phyloP scores from a whole-genome alignment of 1,140 invertebrate genomes.

The Steinernema feltiae region DNA sequence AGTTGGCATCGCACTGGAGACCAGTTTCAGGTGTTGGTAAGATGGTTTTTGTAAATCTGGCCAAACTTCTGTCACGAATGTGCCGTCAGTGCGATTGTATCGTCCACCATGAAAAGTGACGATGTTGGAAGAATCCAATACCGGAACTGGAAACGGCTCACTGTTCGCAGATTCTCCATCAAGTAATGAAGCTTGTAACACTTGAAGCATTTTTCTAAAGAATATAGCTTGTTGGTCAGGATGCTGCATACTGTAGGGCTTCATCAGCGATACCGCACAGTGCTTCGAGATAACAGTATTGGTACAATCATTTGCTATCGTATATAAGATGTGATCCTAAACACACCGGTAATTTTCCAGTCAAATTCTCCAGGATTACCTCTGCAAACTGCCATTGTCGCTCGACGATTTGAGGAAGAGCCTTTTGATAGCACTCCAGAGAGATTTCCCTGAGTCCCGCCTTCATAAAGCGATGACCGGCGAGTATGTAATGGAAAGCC shows the following conservation, averaged over 20 bases:
- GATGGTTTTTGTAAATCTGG: neutral
- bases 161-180: neutral
- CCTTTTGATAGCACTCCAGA: constrained; percentile 22
- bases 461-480: constrained; percentile 23
- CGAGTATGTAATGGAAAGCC: constrained; percentile 26
- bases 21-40: neutral
- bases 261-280: neutral
- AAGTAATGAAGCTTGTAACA: too few species aligned
- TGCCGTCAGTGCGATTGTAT: neutral
- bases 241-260: neutral
- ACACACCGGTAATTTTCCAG: constrained; percentile 25
- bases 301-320: neutral
- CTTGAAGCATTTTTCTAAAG: neutral
- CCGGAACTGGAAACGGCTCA: neutral
- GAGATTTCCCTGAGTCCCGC: neutral
- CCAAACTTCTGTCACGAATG: neutral
- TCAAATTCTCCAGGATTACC: constrained; percentile 12
- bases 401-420: constrained; percentile 16
- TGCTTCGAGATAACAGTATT: neutral
- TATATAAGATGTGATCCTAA: neutral
- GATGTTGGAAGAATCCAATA: neutral
- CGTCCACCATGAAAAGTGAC: neutral
- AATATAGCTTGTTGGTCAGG: neutral
- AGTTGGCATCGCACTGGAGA: neutral
- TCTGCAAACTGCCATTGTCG: constrained; percentile 17